Percentiles rank a stretch among this genome's conserved stretches.
These are phyloP conservation scores for Oreortyx pictus DNA, from an alignment of 2,797 vertebrate genomes.

Conservation along the genomic window DNA sequence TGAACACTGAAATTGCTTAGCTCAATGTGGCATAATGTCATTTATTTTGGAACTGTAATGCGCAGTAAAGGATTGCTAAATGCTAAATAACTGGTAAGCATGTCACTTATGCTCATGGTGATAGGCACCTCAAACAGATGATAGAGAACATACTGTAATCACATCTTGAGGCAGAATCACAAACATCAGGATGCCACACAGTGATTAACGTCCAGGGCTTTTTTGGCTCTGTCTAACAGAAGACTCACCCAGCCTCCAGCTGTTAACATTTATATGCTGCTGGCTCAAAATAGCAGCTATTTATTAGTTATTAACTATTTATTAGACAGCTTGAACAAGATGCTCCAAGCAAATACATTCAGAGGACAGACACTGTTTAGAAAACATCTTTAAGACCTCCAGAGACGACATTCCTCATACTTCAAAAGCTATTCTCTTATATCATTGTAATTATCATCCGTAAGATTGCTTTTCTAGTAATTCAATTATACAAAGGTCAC, in stretches of 20 bases:
- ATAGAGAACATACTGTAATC: conserved; percentile 30
- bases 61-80: background rate
- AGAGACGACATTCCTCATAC: background rate
- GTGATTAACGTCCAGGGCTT: conserved; percentile 53
- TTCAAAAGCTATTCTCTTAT: background rate
- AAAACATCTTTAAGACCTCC: background rate
- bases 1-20: background rate
- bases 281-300: conserved; percentile 39
- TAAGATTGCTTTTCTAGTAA: background rate
- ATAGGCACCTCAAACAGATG: background rate
- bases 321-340: background rate
- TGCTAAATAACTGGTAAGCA: background rate
- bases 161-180: background rate
- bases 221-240: conserved; percentile 39
- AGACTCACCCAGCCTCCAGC: conserved; percentile 34
- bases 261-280: background rate
- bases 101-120: background rate
- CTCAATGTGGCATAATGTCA: background rate
- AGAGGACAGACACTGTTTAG: background rate
- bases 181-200: conserved; percentile 41
- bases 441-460: background rate
- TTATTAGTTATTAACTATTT: conserved; percentile 53
- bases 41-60: background rate
- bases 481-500: background rate
- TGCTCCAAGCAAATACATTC: background rate